These are phyloP conservation scores for Crypturellus undulatus DNA, from an alignment of 2,113 vertebrate genomes.

Conservation along the genomic window DNA sequence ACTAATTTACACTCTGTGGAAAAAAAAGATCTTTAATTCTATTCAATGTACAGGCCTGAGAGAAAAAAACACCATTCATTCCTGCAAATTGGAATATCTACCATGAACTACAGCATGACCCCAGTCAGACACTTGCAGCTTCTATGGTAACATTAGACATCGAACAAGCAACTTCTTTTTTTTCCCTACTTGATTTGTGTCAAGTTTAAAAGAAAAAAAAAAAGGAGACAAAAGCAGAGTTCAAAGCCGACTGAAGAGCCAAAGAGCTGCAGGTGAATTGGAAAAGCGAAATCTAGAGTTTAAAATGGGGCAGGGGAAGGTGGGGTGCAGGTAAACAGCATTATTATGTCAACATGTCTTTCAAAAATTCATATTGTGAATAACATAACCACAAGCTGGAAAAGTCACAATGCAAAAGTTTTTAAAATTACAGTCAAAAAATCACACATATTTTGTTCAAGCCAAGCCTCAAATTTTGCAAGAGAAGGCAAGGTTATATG, in stretches of 20 bases:
- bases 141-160: background rate
- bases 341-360: background rate
- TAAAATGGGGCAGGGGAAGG: background rate
- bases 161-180: background rate
- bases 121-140: background rate
- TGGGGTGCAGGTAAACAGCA: background rate
- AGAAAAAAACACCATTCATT: background rate
- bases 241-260: background rate
- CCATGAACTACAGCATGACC: background rate
- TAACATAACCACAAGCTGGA: background rate
- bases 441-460: background rate
- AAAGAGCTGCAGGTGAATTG: background rate
- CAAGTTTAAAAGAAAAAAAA: background rate
- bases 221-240: background rate
- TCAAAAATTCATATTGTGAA: background rate
- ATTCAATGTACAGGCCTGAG: background rate
- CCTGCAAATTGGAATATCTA: background rate
- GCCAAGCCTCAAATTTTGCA: background rate
- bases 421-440: background rate
- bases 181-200: background rate
- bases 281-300: background rate
- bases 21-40: background rate
- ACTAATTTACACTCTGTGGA: background rate
- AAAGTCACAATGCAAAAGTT: background rate
- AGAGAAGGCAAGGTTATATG: background rate